Evolutionary conservation across 2,888 invertebrate species (phyloP).

Genomic region (Drosophila parthenogenetica): DNA sequence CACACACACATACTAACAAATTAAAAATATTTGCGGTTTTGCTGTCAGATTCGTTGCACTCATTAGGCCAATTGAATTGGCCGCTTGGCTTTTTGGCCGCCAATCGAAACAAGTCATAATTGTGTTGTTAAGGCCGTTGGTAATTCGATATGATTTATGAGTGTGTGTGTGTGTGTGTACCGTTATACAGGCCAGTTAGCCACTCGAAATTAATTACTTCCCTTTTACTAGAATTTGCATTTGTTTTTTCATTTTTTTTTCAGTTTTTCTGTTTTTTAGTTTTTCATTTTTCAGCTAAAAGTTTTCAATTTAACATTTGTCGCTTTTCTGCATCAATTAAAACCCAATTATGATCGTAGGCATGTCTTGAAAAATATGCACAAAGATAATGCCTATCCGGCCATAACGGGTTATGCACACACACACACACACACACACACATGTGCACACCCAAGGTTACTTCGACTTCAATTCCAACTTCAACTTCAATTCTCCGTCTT

Average conservation of each 20-base stretch:
- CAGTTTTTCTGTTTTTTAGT: neutral
- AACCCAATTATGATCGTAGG: constrained; percentile 65
- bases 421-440: constrained; percentile 47
- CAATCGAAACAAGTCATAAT: constrained; percentile 65
- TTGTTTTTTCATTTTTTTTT: constrained; percentile 16
- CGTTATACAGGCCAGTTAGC: constrained; percentile 23
- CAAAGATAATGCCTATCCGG: constrained; percentile 67
- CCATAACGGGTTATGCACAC: constrained; percentile 64
- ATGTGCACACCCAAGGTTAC: constrained; percentile 26
- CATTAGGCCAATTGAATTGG: constrained; percentile 76
- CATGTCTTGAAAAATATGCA: constrained; percentile 66
- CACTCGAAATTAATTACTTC: constrained; percentile 67
- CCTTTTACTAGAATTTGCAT: constrained; percentile 77
- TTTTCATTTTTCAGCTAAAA: constrained; percentile 17
- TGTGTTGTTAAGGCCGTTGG: constrained; percentile 75
- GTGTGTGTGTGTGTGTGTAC: constrained; percentile 1
- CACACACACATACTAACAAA: constrained; percentile 24
- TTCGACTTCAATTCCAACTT: constrained; percentile 11
- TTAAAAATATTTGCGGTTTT: constrained; percentile 34
- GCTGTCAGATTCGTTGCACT: constrained; percentile 79
- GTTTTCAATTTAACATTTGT: constrained; percentile 43
- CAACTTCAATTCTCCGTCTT: neutral
- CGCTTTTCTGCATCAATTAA: constrained; percentile 68
- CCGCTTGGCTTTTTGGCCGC: constrained; percentile 48
- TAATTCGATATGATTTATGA: constrained; percentile 62